These are phyloP conservation scores for Penaeus chinensis DNA, from an alignment of 1,140 invertebrate species.

Conservation along the genomic window DNA sequence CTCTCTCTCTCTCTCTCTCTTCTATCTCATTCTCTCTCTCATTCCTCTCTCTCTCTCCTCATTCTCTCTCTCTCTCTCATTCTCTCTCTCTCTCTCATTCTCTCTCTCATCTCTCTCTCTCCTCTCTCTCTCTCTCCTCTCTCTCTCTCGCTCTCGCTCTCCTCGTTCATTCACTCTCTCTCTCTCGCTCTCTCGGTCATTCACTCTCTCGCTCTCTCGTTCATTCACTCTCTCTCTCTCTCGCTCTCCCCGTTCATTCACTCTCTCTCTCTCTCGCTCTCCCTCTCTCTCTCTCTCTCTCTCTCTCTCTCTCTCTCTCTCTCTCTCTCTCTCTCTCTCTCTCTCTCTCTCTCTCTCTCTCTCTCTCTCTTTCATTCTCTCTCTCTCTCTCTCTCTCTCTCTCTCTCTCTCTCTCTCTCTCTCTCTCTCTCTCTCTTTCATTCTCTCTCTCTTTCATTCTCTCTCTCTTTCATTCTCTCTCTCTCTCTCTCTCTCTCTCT, in stretches of 20 bases:
- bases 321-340: no score
- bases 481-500: no score
- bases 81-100: background rate
- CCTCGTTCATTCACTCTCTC: conserved; percentile 37
- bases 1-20: background rate
- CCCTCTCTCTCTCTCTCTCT: no score
- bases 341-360: no score
- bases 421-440: no score
- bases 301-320: no score
- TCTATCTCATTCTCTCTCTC: background rate
- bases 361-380: background rate
- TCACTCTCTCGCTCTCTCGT: conserved; percentile 42
- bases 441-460: no score
- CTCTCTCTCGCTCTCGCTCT: conserved; percentile 25
- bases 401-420: no score
- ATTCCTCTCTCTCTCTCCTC: background rate
- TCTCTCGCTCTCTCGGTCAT: conserved; percentile 44
- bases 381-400: no score
- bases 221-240: conserved; percentile 37
- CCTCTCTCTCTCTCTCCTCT: background rate
- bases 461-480: no score
- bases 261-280: no score
- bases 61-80: background rate
- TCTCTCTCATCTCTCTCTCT: background rate
- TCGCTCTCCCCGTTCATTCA: background rate